Evolutionary conservation across 2,113 vertebrate species (phyloP), one percentile per base, ranked within the genome.

Genomic region (Camarhynchus parvulus): DNA sequence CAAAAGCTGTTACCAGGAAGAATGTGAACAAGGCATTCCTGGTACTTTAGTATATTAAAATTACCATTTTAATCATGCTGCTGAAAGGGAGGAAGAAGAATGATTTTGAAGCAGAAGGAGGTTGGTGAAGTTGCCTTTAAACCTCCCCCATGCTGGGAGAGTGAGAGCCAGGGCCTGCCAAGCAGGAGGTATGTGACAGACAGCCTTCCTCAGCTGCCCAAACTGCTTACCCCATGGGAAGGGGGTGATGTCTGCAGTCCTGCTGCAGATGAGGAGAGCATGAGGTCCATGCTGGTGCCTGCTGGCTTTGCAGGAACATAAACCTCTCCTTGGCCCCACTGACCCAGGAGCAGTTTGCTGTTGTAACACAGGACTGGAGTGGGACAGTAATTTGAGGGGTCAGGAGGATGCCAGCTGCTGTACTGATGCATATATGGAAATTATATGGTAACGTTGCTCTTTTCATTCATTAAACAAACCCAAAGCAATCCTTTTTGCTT

Each of bases 381-480:
- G 24, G 17, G 18, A 24, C 3, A 49, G 61, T 24, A 75, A 41
- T 58, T 22, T 64, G 58, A 31, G 46, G 22, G 28, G 30, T 64
- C 46, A 70, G 41, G 58, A 61, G 4, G 16, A 25, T 22, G 62
- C 46, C 81, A 92, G 67, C 78, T 55, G 89, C 78, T 53, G 16
- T 67, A 42, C 74, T 85, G 67, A 62, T 46, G 33, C 67, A 66
- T 91, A 79, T 74, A 42, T 73, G 67, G 89, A 87, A 91, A 87
- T 73, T 7, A 61, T 39, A 73, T 1, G 2, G 24, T 62, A 91
- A 67, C 0, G 0, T 23, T 80, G 15, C 31, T 87, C 37, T 66
- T 95, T 90, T 63, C 16, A n/a, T 83, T 87, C 88, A 80, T 83
- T 94, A 94, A 95, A 73, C 67, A 91, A 92, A 37, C 23, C 8